These are phyloP conservation scores for Ophiodon elongatus DNA, from an alignment of 2,113 vertebrate species.

Conservation along the genomic window DNA sequence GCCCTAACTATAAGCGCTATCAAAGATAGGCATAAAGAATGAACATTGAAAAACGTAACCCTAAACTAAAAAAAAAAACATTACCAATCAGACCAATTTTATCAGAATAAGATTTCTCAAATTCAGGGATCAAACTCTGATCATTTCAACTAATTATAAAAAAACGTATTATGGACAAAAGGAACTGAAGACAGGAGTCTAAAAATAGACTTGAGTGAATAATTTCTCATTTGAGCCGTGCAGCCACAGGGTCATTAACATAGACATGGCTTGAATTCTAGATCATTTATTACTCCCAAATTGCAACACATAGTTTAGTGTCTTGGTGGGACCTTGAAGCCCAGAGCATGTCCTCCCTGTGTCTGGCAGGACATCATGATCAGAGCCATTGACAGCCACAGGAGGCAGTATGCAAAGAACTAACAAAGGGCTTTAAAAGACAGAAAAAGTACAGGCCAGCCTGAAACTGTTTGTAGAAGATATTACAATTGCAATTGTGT, in stretches of 20 bases:
- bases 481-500: not conserved
- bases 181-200: constrained; percentile 41
- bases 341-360: constrained; percentile 44
- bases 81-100: not conserved
- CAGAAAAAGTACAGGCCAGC: not conserved
- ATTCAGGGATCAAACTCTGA: constrained; percentile 21
- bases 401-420: constrained; percentile 53
- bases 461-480: constrained; percentile 14
- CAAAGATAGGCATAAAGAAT: not conserved
- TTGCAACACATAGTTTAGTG: constrained; percentile 69
- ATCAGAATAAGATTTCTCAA: constrained; percentile 12
- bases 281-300: constrained; percentile 69
- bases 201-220: constrained; percentile 52
- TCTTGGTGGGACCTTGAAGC: constrained; percentile 63
- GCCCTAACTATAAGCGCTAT: too few relatives aligned
- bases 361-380: constrained; percentile 57
- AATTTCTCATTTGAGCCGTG: constrained; percentile 50
- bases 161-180: constrained; percentile 37
- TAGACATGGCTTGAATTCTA: constrained; percentile 66
- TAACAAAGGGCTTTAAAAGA: constrained; percentile 32
- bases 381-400: constrained; percentile 36
- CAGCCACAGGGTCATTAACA: constrained; percentile 67
- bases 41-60: not conserved
- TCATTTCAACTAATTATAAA: constrained; percentile 19
- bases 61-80: not conserved